phyloP scores from a whole-genome alignment of 1,140 invertebrate species.

The Procambarus virginalis region DNA sequence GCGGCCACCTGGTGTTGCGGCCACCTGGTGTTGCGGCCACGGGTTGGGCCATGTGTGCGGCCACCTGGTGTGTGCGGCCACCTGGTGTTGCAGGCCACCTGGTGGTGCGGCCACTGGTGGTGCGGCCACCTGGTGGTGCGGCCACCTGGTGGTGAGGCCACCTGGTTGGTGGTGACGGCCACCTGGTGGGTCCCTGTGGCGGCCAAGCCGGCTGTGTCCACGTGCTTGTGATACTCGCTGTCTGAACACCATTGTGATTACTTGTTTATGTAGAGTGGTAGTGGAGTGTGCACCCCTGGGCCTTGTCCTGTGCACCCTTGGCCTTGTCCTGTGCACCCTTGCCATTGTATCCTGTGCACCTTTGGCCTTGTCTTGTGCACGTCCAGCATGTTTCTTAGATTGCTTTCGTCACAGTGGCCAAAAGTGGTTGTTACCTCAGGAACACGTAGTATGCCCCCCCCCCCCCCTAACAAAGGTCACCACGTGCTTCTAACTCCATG shows the following conservation, averaged over 20 bases:
- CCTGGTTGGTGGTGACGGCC: not conserved
- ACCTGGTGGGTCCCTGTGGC: constrained; percentile 13
- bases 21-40: no score
- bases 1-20: no score
- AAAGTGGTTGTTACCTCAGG: constrained; percentile 41
- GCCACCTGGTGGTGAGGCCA: no score
- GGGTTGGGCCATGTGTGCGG: no score
- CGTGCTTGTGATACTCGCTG: constrained; percentile 51
- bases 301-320: no score
- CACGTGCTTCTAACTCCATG: not conserved
- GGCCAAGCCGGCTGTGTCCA: constrained; percentile 25
- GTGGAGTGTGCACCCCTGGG: constrained; percentile 20
- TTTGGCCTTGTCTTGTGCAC: no score
- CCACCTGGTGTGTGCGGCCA: no score
- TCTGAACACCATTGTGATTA: constrained; percentile 44
- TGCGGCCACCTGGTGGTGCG: no score
- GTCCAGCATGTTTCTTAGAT: constrained; percentile 24
- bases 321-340: no score
- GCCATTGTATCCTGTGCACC: no score
- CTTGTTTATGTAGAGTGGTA: constrained; percentile 43
- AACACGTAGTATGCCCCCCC: not conserved
- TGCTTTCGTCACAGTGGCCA: constrained; percentile 18
- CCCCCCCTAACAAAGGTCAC: not conserved
- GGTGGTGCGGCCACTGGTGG: no score
- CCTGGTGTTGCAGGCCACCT: no score